Percentiles rank a stretch among this genome's conserved stretches.
These are phyloP conservation scores for Strigops habroptila DNA, from an alignment of 2,113 vertebrate genomes.

Conservation along the genomic window DNA sequence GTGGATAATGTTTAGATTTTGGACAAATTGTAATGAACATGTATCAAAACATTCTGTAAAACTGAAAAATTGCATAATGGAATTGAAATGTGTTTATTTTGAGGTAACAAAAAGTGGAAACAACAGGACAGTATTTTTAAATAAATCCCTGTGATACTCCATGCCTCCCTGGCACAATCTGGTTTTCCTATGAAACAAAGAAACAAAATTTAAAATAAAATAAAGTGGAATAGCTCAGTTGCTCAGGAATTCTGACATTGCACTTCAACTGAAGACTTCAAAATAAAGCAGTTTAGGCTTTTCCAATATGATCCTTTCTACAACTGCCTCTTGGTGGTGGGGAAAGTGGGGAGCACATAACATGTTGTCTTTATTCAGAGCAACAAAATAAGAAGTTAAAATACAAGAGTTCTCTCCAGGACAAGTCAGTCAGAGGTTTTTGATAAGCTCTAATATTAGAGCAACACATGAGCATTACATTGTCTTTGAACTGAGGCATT, in stretches of 20 bases:
- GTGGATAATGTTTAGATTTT: neutral
- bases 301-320: neutral
- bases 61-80: neutral
- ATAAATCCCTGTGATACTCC: neutral
- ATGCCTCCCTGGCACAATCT: neutral
- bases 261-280: neutral
- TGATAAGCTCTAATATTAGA: neutral
- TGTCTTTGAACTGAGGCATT: neutral
- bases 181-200: neutral
- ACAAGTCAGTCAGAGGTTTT: neutral
- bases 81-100: neutral
- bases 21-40: neutral
- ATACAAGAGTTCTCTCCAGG: neutral
- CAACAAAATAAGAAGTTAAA: neutral
- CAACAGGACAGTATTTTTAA: neutral
- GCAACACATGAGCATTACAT: neutral
- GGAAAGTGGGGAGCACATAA: neutral
- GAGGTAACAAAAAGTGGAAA: neutral
- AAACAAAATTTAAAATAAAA: neutral
- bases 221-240: neutral
- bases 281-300: neutral
- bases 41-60: neutral
- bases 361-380: neutral
- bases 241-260: neutral
- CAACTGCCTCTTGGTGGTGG: neutral